Base-by-base conservation (phyloP, 2,888 invertebrate species). In the Pardosa pseudoannulata region DNA sequence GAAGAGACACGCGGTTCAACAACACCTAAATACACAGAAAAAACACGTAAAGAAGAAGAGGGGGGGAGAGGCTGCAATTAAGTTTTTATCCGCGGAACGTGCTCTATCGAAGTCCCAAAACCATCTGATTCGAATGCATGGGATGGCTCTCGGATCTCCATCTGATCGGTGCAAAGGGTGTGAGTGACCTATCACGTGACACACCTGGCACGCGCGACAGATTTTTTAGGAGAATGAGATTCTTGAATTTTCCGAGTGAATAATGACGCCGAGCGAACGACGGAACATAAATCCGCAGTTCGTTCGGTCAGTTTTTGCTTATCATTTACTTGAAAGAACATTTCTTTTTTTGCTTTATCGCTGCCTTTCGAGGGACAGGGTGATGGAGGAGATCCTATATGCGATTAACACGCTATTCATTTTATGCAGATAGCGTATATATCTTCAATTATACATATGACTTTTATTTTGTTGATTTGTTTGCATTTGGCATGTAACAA, bases 101-200 rank as follows among this genome's bases (percentile, higher is more conserved):
- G 70, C 39, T 28, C n/a, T 70, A 70, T 70, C 41, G 70, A 70
- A 41, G 32, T 46, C 16, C 46, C 11, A 46, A 46, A 16, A 13
- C 41, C 56, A 23, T n/a, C 39, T 41, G 23, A 70, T 39, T 39
- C 70, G 41, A 41, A 70, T 70, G 39, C 28, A 70, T 19, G 56
- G 5, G 23, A 1, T 13, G 41, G 9, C 41, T 46, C 16, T 46
- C 11, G 32, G n/a, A 28, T 68, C 56, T 16, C 11, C 16, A 16
- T 3, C 67, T n/a, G 67, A 67, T 67, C 67, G 67, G 23, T 27
- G 23, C 19, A 32, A 27, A 23, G 23, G 71, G 72, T 65, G 83
- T 83, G 83, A 85, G 67, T 85, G 83, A 85, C 83, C 83, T 85
- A 67, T 78, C 83, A 78, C 72, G 78, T 85, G 83, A 85, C 73